Base-by-base conservation (phyloP, 2,888 invertebrate genomes). In the Lordiphosa fenestrarum region DNA sequence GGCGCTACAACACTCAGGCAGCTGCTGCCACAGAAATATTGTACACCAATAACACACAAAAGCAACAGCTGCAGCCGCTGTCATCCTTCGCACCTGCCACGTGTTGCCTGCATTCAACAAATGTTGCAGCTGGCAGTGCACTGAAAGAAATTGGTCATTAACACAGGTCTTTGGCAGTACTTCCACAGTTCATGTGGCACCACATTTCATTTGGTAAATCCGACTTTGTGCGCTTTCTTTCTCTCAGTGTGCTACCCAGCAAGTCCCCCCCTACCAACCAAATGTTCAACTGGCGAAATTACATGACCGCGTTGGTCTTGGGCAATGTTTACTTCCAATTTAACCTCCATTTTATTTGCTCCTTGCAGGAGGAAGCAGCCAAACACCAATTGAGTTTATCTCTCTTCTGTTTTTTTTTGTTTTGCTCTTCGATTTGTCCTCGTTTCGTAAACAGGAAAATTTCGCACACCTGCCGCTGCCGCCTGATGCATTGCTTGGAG, bases 41-140 rank as follows among this genome's bases (percentile, higher is more conserved):
- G 48, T 7, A 25, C 23, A 47, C 41, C 7, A 46, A 30, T 7
- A 30, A 21, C n/a, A 15, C n/a, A 30, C 40, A 55, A 47, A 52
- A 67, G 47, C 53, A 46, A n/a, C 53, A 49, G 39, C 9, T 40
- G 35, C 48, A 52, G 12, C 49, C 38, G 53, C 48, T 60, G 67
- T 71, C 75, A 74, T 66, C 38, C 56, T 53, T 38, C 69, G 72
- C 76, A 77, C 76, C 76, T 83, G 76, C 76, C 76, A 84, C 76
- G 84, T 77, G 76, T 77, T 77, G 76, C 80, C 57, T 62, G 58
- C 42, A 42, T 23, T 13, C 35, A 9, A 19, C 15, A 39, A 15
- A 12, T 13, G 47, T n/a, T 36, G 36, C 52, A 35, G 10, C 41
- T 35, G 10, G 23, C 12, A 21, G 12, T 35, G 40, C 40, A 19